Base-by-base conservation (phyloP, 2,888 invertebrate genomes). In the Tiliacea citrago region DNA sequence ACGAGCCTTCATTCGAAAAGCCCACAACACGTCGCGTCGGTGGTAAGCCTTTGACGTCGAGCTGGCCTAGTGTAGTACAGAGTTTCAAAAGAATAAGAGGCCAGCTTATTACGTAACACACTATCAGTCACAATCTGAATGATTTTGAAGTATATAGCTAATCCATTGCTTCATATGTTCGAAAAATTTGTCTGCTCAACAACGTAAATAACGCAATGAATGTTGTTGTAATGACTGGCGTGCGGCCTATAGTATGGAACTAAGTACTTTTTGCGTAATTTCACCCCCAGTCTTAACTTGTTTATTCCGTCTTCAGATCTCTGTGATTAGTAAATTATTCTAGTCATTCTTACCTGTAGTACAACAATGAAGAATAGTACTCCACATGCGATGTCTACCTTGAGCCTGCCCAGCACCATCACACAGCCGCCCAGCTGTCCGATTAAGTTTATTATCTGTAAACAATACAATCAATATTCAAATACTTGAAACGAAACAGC, bases 381-480 rank as follows among this genome's bases (percentile, higher is more conserved):
- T 58, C 98, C 99, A 91, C 99, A 99, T 21, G 99, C 99, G 90
- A 98, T 98, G 90, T 98, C 97, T 65, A 99, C 99, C 95, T 98
- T 98, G 93, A 98, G 98, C 93, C 99, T 97, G 81, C 98, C 97
- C 89, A 99, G 97, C 79, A 99, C 99, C 99, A 99, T 99, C 69
- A 98, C 97, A 94, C 99, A 99, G 75, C 99, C 99, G 57, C 99
- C 99, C 63, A 99, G 96, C 96, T 99, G 99, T 16, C 99, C 99
- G 75, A 99, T 88, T 92, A 99, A 97, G 97, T 99, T 99, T 90
- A 99, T 95, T 92, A 96, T 93, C 96, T 96, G 95, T 42, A 91
- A 85, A 77, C 62, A 92, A 83, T 39, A 79, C 62, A 65, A 68
- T 12, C 5, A 35, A 76, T 13, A 24, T 42, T 66, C 6, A 61